phyloP scores from a whole-genome alignment of 1,140 invertebrate genomes.

The Thaumetopoea pityocampa region DNA sequence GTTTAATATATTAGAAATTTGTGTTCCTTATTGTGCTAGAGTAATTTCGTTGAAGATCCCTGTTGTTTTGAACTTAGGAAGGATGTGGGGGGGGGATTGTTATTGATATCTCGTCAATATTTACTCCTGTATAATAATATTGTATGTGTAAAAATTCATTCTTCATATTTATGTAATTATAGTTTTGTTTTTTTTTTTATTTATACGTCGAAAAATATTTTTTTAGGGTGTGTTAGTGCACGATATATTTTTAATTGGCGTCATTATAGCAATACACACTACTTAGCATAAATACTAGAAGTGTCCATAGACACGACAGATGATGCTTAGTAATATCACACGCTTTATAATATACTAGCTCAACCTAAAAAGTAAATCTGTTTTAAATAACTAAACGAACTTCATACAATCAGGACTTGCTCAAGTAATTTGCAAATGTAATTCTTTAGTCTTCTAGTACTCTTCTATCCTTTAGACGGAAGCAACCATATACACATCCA shows the following conservation, averaged over 20 bases:
- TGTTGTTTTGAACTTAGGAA: conserved; percentile 16
- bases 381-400: too few relatives aligned
- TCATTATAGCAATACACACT: conserved; percentile 5
- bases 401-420: too few relatives aligned
- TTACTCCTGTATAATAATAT: conserved; percentile 30
- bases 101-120: conserved; percentile 23
- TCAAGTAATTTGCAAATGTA: too few relatives aligned
- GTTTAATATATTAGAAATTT: conserved; percentile 11
- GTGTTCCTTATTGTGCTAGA: conserved; percentile 18
- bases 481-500: too few relatives aligned
- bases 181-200: conserved; percentile 42
- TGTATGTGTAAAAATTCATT: conserved; percentile 25
- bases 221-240: conserved; percentile 28
- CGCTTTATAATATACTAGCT: too few relatives aligned
- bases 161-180: conserved; percentile 42
- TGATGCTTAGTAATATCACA: too few relatives aligned
- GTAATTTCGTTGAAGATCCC: conserved; percentile 2
- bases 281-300: conserved; percentile 1
- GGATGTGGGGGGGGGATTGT: conserved; percentile 29
- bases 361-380: too few relatives aligned
- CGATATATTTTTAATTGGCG: conserved; percentile 7
- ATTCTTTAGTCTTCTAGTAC: too few relatives aligned
- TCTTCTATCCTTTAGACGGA: too few relatives aligned
- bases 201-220: conserved; percentile 33
- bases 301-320: conserved; percentile 2